Evolutionary conservation across 2,888 invertebrate genomes (phyloP).

Genomic region (Sphaerophoria rueppellii): DNA sequence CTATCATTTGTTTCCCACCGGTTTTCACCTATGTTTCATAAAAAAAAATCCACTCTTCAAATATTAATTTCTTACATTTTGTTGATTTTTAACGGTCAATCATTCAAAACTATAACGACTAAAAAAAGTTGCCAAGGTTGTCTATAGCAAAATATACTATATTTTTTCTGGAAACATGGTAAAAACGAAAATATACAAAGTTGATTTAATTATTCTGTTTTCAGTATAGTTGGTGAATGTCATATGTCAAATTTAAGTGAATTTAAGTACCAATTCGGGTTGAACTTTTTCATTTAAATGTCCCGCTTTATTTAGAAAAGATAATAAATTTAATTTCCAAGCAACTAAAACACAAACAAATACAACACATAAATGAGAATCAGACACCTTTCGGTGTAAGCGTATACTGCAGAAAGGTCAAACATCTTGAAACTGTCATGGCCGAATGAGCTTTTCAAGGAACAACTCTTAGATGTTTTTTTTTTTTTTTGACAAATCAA

Average conservation of each 20-base stretch:
- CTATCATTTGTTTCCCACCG: constrained; percentile 19
- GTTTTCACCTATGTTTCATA: no score
- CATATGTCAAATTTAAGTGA: constrained; percentile 73
- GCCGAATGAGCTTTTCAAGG: neutral
- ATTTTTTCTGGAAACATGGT: neutral
- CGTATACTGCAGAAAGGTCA: constrained; percentile 1
- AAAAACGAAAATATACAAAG: constrained; percentile 2
- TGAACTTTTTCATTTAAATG: constrained; percentile 12
- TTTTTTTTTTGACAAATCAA: constrained; percentile 22
- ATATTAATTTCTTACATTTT: no score
- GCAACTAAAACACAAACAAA: no score
- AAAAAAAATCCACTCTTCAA: no score
- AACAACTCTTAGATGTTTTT: constrained; percentile 53
- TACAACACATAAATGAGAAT: no score
- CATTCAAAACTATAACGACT: no score
- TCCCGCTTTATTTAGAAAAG: neutral
- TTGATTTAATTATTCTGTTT: constrained; percentile 44
- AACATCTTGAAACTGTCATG: constrained; percentile 15
- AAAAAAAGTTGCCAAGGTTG: no score
- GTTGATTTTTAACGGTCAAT: no score
- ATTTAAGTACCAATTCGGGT: constrained; percentile 17
- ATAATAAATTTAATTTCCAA: neutral
- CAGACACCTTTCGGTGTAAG: no score
- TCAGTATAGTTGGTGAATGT: constrained; percentile 75
- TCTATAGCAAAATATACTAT: neutral